Evolutionary conservation across 2,113 vertebrate species (phyloP).

Genomic region (Orthonyx spaldingii): DNA sequence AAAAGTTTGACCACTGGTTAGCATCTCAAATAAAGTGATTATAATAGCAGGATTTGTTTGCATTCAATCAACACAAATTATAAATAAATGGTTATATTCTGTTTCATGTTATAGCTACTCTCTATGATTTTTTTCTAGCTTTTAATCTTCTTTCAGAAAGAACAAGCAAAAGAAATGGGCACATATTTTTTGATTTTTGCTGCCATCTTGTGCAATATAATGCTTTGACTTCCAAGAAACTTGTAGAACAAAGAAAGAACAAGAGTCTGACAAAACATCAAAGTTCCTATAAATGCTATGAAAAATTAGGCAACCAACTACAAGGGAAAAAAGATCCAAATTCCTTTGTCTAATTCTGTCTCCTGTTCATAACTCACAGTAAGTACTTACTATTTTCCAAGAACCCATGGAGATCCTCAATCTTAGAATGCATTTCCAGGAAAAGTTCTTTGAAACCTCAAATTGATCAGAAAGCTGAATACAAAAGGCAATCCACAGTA

Average conservation of each 20-base stretch:
- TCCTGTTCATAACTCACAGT: neutral
- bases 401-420: neutral
- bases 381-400: neutral
- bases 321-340: neutral
- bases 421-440: neutral
- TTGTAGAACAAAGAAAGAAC: neutral
- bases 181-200: neutral
- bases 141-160: neutral
- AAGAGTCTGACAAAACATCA: neutral
- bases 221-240: neutral
- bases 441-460: neutral
- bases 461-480: neutral
- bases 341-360: neutral
- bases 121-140: neutral
- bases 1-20: neutral
- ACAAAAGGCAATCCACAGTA: neutral
- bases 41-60: neutral
- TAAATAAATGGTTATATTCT: neutral
- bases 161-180: neutral
- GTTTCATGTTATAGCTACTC: neutral
- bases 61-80: neutral
- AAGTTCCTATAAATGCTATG: neutral
- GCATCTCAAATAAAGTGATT: neutral
- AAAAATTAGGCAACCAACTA: neutral
- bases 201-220: neutral